phyloP scores from a whole-genome alignment of 2,113 vertebrate species.

The Genyomyrus donnyi region DNA sequence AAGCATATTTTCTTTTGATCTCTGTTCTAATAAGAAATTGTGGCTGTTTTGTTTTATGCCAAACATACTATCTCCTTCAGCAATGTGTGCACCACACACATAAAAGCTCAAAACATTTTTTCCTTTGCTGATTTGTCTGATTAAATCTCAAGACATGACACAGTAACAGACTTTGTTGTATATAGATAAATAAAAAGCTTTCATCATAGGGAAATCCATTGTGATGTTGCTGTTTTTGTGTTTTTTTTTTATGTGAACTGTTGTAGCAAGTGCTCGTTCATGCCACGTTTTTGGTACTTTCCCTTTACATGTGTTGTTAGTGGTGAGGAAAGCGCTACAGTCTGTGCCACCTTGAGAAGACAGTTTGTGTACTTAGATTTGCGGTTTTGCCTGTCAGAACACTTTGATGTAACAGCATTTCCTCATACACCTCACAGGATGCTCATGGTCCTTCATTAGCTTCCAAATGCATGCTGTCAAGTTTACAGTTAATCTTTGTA shows the following conservation, averaged over 20 bases:
- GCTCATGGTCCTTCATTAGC: constrained; percentile 52
- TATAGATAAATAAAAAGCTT: background rate
- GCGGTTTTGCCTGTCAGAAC: constrained; percentile 28
- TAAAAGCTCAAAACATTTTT: background rate
- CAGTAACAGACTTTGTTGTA: background rate
- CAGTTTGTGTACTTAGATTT: constrained; percentile 46
- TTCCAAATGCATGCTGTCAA: constrained; percentile 23
- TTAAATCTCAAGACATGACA: background rate
- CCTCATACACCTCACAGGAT: constrained; percentile 57
- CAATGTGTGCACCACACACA: background rate
- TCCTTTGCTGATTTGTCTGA: background rate
- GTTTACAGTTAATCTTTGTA: constrained; percentile 55
- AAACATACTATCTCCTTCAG: background rate
- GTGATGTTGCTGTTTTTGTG: background rate
- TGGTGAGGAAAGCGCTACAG: background rate
- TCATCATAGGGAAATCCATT: background rate
- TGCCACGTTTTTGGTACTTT: background rate
- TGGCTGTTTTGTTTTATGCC: background rate
- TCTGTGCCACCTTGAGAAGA: constrained; percentile 28
- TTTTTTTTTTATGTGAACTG: background rate
- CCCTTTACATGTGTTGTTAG: background rate
- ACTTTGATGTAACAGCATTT: constrained; percentile 49
- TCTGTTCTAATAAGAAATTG: background rate
- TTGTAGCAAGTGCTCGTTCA: background rate
- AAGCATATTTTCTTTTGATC: background rate